Evolutionary conservation across 2,888 invertebrate species (phyloP), one percentile per base, ranked within the genome.

Genomic region (Parnassius mnemosyne): DNA sequence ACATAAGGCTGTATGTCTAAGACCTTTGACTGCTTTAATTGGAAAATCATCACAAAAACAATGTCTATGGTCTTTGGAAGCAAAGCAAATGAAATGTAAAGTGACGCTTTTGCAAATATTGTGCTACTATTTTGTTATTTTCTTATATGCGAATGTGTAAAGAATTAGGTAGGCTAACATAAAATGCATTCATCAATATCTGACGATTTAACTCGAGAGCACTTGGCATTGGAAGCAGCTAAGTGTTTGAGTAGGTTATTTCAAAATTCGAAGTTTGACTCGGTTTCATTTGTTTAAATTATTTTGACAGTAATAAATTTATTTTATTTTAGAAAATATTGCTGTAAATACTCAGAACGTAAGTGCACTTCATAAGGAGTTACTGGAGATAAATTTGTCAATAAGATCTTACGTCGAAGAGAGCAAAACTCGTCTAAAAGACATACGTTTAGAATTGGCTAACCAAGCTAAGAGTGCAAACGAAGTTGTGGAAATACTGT

Each of bases 181-280:
- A 91, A 87, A 78, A 91, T 91, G 90, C 86, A 90, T 89, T 90
- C 90, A 72, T 78, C 80, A 80, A 75, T 80, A 76, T 84, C 80
- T 73, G 85, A 87, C 66, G 88, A 89, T 79, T 76, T 84, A 69
- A 78, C 78, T 71, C 83, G 84, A 71, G 87, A 89, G 75, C 74
- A 84, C 73, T 81, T 88, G 71, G 83, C 86, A 68, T 79, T 75
- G 67, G 83, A 86, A 72, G 79, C 83, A 69, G 81, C 84, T 66
- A 84, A 84, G 78, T 85, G 82, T 80, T 66, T 89, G 74, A 78
- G 90, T 91, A 85, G 85, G 89, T 88, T 87, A 88, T 81, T 63
- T 63, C 49, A 57, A 63, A 63, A 56, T 60, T 63, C 25, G 63
- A 63, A 63, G 60, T 56, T 60, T 74, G 11, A 50, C 20, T 43